These are phyloP conservation scores for Meiosimyza platycephala DNA, from an alignment of 2,888 invertebrate species.

Conservation along the genomic window DNA sequence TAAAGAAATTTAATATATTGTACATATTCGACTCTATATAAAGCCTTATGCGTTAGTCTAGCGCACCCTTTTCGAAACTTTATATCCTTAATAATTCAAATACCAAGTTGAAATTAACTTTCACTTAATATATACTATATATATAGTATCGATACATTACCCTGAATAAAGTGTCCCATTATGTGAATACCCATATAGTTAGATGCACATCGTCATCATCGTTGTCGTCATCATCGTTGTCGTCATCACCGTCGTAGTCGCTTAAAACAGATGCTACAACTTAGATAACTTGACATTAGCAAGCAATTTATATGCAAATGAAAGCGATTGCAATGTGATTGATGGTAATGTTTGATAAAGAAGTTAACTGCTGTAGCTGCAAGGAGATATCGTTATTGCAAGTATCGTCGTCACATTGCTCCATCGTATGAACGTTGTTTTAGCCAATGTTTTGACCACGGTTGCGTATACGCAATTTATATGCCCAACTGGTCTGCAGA, in stretches of 20 bases:
- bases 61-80: too few relatives aligned
- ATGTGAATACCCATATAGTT: too few relatives aligned
- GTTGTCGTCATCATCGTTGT: background rate
- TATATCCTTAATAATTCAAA: too few relatives aligned
- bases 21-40: too few relatives aligned
- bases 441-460: background rate
- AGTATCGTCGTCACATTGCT: background rate
- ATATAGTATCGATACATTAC: too few relatives aligned
- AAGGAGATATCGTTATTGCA: slow-evolving; percentile 22
- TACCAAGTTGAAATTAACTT: too few relatives aligned
- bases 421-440: background rate
- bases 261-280: slow-evolving; percentile 60
- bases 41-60: too few relatives aligned
- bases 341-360: slow-evolving; percentile 62
- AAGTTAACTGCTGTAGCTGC: slow-evolving; percentile 46
- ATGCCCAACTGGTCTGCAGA: background rate
- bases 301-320: slow-evolving; percentile 68
- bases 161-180: too few relatives aligned
- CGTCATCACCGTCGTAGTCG: slow-evolving; percentile 1
- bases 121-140: too few relatives aligned
- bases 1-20: too few relatives aligned
- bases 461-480: slow-evolving; percentile 30
- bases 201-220: background rate
- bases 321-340: slow-evolving; percentile 55
- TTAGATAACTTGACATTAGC: slow-evolving; percentile 66